Base-by-base conservation (phyloP, 2,113 vertebrate species). In the Nothoprocta perdicaria region DNA sequence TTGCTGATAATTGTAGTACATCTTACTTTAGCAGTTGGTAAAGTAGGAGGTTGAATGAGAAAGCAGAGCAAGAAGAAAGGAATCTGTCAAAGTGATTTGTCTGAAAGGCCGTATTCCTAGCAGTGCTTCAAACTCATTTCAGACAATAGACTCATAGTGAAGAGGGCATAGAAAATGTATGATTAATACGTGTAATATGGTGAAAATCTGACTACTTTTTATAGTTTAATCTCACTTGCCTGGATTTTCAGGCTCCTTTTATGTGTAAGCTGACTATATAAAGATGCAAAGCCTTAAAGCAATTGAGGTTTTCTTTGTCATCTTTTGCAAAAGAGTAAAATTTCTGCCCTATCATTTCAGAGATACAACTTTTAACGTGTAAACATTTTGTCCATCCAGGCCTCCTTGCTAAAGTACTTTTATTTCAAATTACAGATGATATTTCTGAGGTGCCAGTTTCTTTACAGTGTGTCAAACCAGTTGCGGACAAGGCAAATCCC, bases 401-500 rank as follows among this genome's bases (percentile, higher is more conserved):
- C 67, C 77, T 87, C 22, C 43, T 61, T 12, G 45, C 27, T 92
- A 22, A 81, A 72, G 19, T 43, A 12, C 27, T 84, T 66, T 16
- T 40, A 9, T 86, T 66, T 83, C 43, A 2, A 6, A 2, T 94
- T 96, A 14, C 93, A 99, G 99, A 99, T 77, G 98, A 99, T 80
- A 95, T 99, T 60, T 93, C 92, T 73, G 83, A 97, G 14, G 75
- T 96, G 46, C 99, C 99, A 0, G 95, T 98, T 71, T 97, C 98
- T 53, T 84, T 99, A 55, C 98, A 98, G 57, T 97, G 96, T 1
- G 88, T 98, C 79, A 99, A 99, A 93, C 99, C 99, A 2, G 97
- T 98, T 18, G 91, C 97, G 3, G 99, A 99, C 94, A 96, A 98
- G 71, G 98, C 99, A 7, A 99, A 99, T 97, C 99, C 99, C 19